Evolutionary conservation across 2,113 vertebrate genomes (phyloP).

Genomic region (Brachyhypopomus occidentalis): DNA sequence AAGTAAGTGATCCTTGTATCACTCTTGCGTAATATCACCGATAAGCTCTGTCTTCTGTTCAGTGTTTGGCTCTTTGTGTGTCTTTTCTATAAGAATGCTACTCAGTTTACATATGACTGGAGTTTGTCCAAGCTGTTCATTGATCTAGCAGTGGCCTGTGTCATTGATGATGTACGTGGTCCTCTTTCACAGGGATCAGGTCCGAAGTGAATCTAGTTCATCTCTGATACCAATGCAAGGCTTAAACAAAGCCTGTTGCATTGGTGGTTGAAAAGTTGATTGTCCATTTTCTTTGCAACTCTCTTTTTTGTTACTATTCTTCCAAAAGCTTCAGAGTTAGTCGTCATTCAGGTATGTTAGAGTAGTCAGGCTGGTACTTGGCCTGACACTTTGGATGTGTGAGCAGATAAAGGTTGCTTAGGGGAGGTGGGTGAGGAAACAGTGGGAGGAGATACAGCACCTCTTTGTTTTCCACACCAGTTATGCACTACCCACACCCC

Average conservation of each 20-base stretch:
- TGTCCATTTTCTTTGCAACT: background rate
- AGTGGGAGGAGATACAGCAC: background rate
- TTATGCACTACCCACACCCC: background rate
- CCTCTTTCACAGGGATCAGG: background rate
- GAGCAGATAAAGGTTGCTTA: background rate
- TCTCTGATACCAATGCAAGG: background rate
- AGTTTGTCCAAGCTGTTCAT: background rate
- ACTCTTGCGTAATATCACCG: conserved; percentile 1
- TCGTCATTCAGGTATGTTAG: background rate
- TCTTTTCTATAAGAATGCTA: background rate
- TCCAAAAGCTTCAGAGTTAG: too few species aligned
- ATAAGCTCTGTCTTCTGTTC: background rate
- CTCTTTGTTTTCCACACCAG: conserved; percentile 13
- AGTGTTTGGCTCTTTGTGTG: background rate
- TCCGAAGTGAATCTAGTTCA: background rate
- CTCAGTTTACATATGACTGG: background rate
- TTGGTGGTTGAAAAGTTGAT: background rate
- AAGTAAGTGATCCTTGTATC: background rate
- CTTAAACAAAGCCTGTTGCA: background rate
- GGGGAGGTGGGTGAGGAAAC: background rate
- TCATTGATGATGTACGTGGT: background rate
- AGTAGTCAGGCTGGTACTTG: background rate
- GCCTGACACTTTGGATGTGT: background rate
- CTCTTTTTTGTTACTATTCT: too few species aligned
- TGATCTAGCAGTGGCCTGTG: background rate